phyloP scores from a whole-genome alignment of 2,888 invertebrate genomes.

The Ganaspis brasiliensis region DNA sequence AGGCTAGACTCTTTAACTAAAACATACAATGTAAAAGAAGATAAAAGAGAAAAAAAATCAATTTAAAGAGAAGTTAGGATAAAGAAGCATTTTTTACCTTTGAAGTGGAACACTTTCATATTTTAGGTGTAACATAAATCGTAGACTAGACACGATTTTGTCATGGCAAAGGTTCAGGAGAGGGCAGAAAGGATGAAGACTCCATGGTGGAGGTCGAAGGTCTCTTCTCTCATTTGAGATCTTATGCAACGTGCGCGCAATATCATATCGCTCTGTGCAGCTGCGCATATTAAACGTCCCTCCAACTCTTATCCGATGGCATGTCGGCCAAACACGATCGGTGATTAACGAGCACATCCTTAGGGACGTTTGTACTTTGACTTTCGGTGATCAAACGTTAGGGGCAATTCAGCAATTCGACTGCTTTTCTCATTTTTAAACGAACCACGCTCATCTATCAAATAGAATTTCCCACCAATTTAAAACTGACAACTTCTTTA shows the following conservation, averaged over 20 bases:
- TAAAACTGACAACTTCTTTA: slow-evolving; percentile 11
- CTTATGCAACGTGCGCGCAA: slow-evolving; percentile 75
- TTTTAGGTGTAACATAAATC: no score
- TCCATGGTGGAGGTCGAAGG: slow-evolving; percentile 68
- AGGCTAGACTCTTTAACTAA: no score
- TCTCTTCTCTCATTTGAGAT: slow-evolving; percentile 74
- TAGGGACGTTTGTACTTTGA: slow-evolving; percentile 47
- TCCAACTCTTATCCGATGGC: slow-evolving; percentile 64
- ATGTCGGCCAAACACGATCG: slow-evolving; percentile 61
- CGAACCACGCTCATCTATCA: slow-evolving; percentile 22
- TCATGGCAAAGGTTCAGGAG: slow-evolving; percentile 44
- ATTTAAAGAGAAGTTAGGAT: not conserved
- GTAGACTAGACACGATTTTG: not conserved
- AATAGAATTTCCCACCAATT: slow-evolving; percentile 29
- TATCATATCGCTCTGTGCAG: slow-evolving; percentile 70
- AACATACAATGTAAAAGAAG: no score
- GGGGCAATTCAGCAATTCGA: slow-evolving; percentile 25
- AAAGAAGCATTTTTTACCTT: no score
- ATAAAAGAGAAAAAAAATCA: no score
- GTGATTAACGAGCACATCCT: slow-evolving; percentile 58
- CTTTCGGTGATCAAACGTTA: slow-evolving; percentile 32
- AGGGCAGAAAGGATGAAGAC: slow-evolving; percentile 70
- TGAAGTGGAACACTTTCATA: no score
- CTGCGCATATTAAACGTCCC: slow-evolving; percentile 71
- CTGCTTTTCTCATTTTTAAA: slow-evolving; percentile 3